Evolutionary conservation across 1,140 invertebrate genomes (phyloP).

Genomic region (Neodiprion fabricii): DNA sequence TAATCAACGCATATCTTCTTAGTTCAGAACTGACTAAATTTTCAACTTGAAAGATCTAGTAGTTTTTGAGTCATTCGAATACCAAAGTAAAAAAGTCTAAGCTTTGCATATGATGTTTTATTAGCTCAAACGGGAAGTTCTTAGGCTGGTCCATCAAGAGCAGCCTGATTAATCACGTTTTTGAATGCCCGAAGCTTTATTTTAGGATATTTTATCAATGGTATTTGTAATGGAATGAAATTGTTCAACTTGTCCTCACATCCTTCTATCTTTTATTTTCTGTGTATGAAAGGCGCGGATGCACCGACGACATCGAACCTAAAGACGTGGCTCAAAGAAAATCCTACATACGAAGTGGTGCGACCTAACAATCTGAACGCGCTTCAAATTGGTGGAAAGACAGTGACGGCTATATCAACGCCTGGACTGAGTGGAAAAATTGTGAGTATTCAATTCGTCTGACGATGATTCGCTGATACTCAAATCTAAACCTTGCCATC

Average conservation of each 20-base stretch:
- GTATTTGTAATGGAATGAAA: too few relatives aligned
- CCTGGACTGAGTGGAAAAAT: slow-evolving; percentile 27
- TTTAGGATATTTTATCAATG: background rate
- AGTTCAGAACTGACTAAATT: too few relatives aligned
- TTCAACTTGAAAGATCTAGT: too few relatives aligned
- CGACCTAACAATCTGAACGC: slow-evolving; percentile 66
- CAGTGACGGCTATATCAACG: slow-evolving; percentile 47
- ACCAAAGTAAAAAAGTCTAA: too few relatives aligned
- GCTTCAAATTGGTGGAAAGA: slow-evolving; percentile 56
- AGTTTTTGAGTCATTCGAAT: too few relatives aligned
- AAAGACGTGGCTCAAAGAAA: slow-evolving; percentile 81
- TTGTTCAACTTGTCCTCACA: too few relatives aligned
- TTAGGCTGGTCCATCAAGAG: too few relatives aligned
- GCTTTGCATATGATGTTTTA: too few relatives aligned
- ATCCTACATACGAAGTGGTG: slow-evolving; percentile 86
- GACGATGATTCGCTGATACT: background rate
- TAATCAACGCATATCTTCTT: too few relatives aligned
- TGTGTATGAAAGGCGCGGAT: slow-evolving; percentile 65
- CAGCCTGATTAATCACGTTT: background rate
- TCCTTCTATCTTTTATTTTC: slow-evolving; percentile 2
- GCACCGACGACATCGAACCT: slow-evolving; percentile 81
- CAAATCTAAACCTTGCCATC: too few relatives aligned
- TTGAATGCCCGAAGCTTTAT: background rate
- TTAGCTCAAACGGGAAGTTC: too few relatives aligned
- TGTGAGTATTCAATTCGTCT: background rate